A percentile compares a stretch with the other conserved stretches of the same genome.
Evolutionary conservation across 2,113 vertebrate genomes (phyloP).

Genomic region (Alethe diademata): DNA sequence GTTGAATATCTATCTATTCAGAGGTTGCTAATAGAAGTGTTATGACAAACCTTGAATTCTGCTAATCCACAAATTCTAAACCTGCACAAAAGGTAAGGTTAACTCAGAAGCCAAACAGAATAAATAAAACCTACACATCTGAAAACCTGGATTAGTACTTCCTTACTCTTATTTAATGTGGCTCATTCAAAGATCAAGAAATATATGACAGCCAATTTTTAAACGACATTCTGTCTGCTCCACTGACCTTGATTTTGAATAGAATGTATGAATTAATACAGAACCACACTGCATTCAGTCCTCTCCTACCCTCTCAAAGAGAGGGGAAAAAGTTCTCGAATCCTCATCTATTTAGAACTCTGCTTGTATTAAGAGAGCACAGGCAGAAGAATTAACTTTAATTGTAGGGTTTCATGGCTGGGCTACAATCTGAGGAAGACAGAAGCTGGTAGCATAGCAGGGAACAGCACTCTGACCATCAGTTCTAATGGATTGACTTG

Average conservation of each 20-base stretch:
- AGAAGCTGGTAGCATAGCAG: background rate
- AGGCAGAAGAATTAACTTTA: background rate
- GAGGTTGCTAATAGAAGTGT: background rate
- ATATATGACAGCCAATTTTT: background rate
- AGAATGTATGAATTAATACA: background rate
- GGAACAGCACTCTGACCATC: background rate
- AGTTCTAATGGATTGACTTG: background rate
- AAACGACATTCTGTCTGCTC: background rate
- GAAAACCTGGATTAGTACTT: background rate
- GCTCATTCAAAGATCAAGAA: background rate
- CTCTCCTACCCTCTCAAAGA: background rate
- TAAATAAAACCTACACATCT: background rate
- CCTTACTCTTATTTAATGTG: background rate
- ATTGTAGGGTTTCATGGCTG: background rate
- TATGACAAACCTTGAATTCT: background rate
- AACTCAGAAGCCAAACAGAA: background rate
- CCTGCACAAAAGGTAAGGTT: background rate
- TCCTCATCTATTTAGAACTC: background rate
- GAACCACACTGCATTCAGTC: background rate
- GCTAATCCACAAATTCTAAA: background rate
- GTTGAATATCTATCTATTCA: background rate
- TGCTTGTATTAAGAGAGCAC: background rate
- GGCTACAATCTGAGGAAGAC: background rate
- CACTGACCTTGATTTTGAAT: background rate
- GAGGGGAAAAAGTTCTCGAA: background rate